phyloP scores from a whole-genome alignment of 2,113 vertebrate genomes.

The Thamnophis sirtalis region DNA sequence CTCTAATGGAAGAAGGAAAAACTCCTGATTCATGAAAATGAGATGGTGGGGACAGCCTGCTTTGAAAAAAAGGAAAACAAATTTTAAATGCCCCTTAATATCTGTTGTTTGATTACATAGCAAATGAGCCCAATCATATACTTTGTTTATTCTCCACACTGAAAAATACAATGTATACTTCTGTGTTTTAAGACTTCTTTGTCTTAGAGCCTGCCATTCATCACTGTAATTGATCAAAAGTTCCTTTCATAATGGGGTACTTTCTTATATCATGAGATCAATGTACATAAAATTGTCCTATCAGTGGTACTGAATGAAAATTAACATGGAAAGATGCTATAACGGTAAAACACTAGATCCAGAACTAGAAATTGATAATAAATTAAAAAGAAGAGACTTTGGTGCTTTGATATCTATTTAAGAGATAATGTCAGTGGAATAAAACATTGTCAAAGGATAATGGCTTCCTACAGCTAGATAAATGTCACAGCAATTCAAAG shows the following conservation, averaged over 20 bases:
- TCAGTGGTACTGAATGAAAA: background rate
- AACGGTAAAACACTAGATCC: background rate
- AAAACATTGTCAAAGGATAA: conserved; percentile 20
- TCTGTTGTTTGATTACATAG: conserved; percentile 26
- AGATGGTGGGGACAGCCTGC: background rate
- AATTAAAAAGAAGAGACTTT: conserved; percentile 31
- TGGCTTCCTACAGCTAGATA: conserved; percentile 17
- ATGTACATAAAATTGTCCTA: background rate
- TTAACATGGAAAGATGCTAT: conserved; percentile 5
- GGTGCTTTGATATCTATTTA: conserved; percentile 32
- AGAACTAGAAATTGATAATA: conserved; percentile 20
- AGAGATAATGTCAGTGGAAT: conserved; percentile 25
- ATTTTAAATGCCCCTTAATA: background rate
- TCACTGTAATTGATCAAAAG: conserved; percentile 42
- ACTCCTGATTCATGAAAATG: background rate
- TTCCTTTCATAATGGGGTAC: conserved; percentile 20
- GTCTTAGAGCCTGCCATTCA: background rate
- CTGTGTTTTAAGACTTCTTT: conserved; percentile 20
- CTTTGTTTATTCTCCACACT: conserved; percentile 42
- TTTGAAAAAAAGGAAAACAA: conserved; percentile 53
- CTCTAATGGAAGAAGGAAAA: background rate
- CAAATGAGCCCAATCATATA: conserved; percentile 45
- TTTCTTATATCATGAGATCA: conserved; percentile 1
- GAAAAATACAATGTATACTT: conserved; percentile 33
- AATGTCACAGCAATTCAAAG: conserved; percentile 6